phyloP scores from a whole-genome alignment of 2,113 vertebrate species.

The Ptyas mucosa region DNA sequence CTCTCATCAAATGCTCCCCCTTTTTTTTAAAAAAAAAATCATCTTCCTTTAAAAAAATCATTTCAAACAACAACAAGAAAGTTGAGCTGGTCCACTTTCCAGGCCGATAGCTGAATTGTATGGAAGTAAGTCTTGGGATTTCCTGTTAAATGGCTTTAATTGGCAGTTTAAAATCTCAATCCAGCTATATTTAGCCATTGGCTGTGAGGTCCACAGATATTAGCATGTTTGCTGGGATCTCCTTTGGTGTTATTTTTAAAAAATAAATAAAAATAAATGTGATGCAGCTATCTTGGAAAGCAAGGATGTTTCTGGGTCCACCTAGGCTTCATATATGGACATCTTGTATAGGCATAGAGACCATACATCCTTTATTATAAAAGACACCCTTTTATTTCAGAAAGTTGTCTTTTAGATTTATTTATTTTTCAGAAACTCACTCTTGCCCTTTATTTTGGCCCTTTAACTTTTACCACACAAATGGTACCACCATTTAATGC shows the following conservation, averaged over 20 bases:
- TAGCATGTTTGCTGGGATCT: not conserved
- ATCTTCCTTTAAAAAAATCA: not conserved
- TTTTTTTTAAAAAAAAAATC: too few relatives aligned
- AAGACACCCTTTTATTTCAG: not conserved
- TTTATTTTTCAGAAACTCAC: not conserved
- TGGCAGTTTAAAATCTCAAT: not conserved
- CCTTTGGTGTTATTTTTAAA: not conserved
- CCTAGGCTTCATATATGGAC: not conserved
- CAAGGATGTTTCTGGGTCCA: not conserved
- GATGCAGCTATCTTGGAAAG: not conserved
- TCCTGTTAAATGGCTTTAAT: not conserved
- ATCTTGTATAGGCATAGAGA: not conserved
- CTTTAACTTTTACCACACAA: not conserved
- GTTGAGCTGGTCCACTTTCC: not conserved
- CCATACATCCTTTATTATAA: not conserved
- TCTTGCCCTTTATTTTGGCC: not conserved
- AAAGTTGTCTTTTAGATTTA: not conserved
- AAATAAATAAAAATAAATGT: not conserved
- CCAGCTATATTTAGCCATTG: not conserved
- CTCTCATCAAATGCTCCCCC: not conserved
- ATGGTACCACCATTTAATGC: not conserved
- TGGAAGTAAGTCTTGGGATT: not conserved
- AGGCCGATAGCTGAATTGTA: not conserved
- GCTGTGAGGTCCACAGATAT: not conserved
- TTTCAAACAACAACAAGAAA: not conserved